A percentile compares a stretch with the other conserved stretches of the same genome.
Evolutionary conservation across 1,140 invertebrate species (phyloP).

Genomic region (Camponotus pennsylvanicus): DNA sequence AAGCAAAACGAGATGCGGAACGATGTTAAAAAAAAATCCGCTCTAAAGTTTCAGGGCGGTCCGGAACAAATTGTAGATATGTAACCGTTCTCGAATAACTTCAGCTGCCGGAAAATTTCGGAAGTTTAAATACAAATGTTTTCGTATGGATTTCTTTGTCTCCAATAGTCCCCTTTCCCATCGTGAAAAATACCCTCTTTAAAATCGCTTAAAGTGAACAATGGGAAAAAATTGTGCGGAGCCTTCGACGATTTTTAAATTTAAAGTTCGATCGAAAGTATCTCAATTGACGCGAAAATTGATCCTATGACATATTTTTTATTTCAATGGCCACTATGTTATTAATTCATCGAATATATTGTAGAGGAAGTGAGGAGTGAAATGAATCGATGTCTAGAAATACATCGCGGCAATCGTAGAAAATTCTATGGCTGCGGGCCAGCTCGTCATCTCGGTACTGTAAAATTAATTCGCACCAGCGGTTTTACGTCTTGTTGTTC

Average conservation of each 20-base stretch:
- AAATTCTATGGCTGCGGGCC: constrained; percentile 52
- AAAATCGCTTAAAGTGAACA: not conserved
- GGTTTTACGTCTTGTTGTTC: constrained; percentile 63
- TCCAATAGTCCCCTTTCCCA: no score
- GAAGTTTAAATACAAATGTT: not conserved
- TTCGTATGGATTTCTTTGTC: not conserved
- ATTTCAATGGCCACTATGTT: not conserved
- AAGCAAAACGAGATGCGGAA: constrained; percentile 12
- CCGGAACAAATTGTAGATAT: constrained; percentile 14
- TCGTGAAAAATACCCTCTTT: not conserved
- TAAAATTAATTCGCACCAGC: constrained; percentile 77
- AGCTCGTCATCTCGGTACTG: constrained; percentile 41
- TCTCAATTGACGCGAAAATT: constrained; percentile 7
- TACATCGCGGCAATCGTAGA: constrained; percentile 35
- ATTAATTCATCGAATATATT: not conserved
- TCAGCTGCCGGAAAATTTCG: constrained; percentile 21
- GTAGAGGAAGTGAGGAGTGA: not conserved
- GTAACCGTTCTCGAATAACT: constrained; percentile 27
- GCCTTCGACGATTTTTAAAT: not conserved
- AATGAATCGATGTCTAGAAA: constrained; percentile 9
- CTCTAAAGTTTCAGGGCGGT: not conserved
- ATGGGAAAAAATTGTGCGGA: not conserved
- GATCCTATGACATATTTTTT: not conserved
- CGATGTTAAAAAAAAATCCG: constrained; percentile 37
- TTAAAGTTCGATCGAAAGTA: not conserved